Percentiles rank a stretch among this genome's conserved stretches.
phyloP scores from a whole-genome alignment of 1,140 invertebrate species.

The Radopholus similis region DNA sequence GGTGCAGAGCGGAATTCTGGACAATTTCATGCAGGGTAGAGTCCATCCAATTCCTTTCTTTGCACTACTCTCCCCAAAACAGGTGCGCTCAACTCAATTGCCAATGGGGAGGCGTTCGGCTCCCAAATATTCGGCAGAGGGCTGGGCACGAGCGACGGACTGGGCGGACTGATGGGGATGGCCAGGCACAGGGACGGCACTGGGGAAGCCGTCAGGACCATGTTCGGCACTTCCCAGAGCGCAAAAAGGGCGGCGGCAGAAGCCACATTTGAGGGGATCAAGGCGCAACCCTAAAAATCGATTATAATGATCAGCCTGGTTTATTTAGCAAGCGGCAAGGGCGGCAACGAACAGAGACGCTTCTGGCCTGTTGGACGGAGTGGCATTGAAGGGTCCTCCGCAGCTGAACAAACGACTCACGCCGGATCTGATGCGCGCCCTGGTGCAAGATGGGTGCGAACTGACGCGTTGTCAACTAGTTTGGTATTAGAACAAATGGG shows the following conservation, averaged over 20 bases:
- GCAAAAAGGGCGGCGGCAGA: background rate
- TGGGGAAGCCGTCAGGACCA: background rate
- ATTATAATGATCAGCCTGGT: too few species aligned
- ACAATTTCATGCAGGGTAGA: conserved; percentile 23
- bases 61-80: too few species aligned
- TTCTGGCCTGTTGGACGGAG: background rate
- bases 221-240: background rate
- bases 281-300: background rate
- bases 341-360: background rate
- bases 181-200: background rate
- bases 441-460: conserved; percentile 26
- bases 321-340: too few species aligned
- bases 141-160: background rate
- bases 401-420: background rate
- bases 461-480: conserved; percentile 14
- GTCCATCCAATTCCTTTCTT: background rate
- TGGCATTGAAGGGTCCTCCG: background rate
- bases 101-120: conserved; percentile 7
- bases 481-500: background rate
- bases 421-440: conserved; percentile 16
- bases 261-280: conserved; percentile 1
- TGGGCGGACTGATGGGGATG: background rate
- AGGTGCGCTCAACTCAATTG: conserved; percentile 3
- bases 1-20: conserved; percentile 25
- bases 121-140: conserved; percentile 9